Base-by-base conservation (phyloP, 2,797 vertebrate genomes). In the Tympanoctomys barrerae region DNA sequence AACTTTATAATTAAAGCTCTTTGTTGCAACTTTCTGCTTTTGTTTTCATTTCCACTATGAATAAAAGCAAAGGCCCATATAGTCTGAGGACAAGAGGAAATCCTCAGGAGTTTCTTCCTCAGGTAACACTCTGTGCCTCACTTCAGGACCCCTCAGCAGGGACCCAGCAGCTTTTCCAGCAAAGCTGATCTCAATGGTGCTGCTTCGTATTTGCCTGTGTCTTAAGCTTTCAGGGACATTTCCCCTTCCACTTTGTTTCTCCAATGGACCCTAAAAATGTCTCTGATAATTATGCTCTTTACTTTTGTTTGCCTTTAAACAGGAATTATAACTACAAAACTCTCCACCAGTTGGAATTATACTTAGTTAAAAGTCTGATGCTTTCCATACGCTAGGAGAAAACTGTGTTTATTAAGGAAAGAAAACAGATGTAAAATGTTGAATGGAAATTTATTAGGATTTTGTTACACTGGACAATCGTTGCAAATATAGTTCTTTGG, bases 401-500 rank as follows among this genome's bases (percentile, higher is more conserved):
- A 57, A 7, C 0, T 12, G 28, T 22, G 62, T 19, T 78, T 79
- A 49, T 90, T 54, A 80, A 89, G 86, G 21, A 61, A 59, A 89
- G 13, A 77, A 73, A 87, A 79, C 5, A 81, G 3, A 84, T 89
- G 5, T 59, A 93, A 93, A 49, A 89, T 66, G 14, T 7, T 87
- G 3, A 75, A 18, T 52, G 73, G 19, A 86, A 81, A 75, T 85
- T 5, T 5, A 83, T 79, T n/a, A 52, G 6, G 91, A 82, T 54
- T 4, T 10, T 95, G 54, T 52, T 87, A 77, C 70, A 42, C n/a
- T n/a, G 59, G 36, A 21, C 28, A 68, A 57, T 0, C 64, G 11
- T 83, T 87, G 49, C 42, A 91, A 91, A 81, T 46, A 42, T 5
- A 31, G 66, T 92, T 5, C 16, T 92, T 92, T 95, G 42, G 10